These are phyloP conservation scores for Pseudolycoriella hygida DNA, from an alignment of 2,888 invertebrate species.

Conservation along the genomic window DNA sequence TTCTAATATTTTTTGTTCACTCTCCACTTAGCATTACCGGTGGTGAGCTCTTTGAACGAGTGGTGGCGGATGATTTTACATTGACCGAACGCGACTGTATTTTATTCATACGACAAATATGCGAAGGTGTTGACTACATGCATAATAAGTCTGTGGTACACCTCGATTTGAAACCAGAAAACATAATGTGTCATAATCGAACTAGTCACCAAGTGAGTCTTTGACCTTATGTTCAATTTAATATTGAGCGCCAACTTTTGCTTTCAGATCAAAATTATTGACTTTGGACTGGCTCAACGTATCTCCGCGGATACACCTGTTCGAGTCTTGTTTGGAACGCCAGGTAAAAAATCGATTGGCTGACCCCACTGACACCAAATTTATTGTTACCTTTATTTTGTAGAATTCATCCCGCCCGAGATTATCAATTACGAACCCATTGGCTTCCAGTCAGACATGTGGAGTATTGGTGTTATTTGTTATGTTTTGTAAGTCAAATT, in stretches of 20 bases:
- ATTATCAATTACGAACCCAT: constrained; percentile 82
- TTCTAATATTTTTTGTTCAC: constrained; percentile 6
- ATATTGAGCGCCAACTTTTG: no score
- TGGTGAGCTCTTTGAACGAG: constrained; percentile 84
- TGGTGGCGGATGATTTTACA: constrained; percentile 83
- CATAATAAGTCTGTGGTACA: constrained; percentile 71
- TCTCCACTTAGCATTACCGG: constrained; percentile 55
- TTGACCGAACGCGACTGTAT: constrained; percentile 75
- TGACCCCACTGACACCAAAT: no score
- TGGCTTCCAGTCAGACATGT: constrained; percentile 77
- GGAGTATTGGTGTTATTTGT: constrained; percentile 87
- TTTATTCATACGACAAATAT: constrained; percentile 77
- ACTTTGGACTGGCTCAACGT: constrained; percentile 76
- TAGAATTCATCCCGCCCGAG: constrained; percentile 85
- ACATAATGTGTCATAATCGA: constrained; percentile 77
- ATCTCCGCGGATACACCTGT: constrained; percentile 47
- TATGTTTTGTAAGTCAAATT: constrained; percentile 71
- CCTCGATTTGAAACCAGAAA: constrained; percentile 88
- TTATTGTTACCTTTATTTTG: no score
- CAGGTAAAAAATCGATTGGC: constrained; percentile 18
- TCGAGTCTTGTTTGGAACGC: constrained; percentile 70
- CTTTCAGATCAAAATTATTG: constrained; percentile 86
- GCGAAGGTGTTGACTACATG: constrained; percentile 81
- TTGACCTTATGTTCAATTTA: no score
- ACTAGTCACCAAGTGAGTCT: constrained; percentile 43